These are phyloP conservation scores for Trachelipus rathkii DNA, from an alignment of 1,140 invertebrate species.

Conservation along the genomic window DNA sequence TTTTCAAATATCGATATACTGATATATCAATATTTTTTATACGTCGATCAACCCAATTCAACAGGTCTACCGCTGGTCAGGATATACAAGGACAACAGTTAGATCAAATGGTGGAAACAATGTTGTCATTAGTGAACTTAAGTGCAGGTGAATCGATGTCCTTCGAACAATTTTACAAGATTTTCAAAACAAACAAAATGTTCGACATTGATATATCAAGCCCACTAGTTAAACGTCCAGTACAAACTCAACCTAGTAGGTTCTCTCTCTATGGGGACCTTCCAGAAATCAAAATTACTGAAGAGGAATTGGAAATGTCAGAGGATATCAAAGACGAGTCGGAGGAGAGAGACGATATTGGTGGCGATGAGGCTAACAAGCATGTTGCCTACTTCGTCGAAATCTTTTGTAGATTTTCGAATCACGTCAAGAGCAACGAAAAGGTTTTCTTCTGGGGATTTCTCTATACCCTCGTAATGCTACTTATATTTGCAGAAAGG, in stretches of 20 bases:
- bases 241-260: background rate
- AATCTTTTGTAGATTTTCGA: conserved; percentile 16
- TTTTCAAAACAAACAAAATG: conserved; percentile 1
- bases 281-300: background rate
- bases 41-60: too few relatives aligned
- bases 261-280: conserved; percentile 24
- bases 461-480: conserved; percentile 56
- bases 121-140: conserved; percentile 8
- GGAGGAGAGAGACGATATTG: conserved; percentile 1
- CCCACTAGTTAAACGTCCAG: background rate
- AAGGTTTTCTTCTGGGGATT: conserved; percentile 56
- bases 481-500: conserved; percentile 58
- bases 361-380: background rate
- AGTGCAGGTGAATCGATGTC: background rate
- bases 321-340: conserved; percentile 23
- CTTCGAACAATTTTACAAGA: conserved; percentile 17
- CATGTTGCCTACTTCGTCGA: background rate
- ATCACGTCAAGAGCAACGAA: conserved; percentile 43
- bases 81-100: conserved; percentile 17
- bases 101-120: background rate
- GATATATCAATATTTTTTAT: too few relatives aligned
- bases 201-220: background rate
- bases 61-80: conserved; percentile 19
- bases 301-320: conserved; percentile 14
- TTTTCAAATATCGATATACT: too few relatives aligned